Evolutionary conservation across 2,888 invertebrate species (phyloP).

Genomic region (Temnothorax unifasciatus): DNA sequence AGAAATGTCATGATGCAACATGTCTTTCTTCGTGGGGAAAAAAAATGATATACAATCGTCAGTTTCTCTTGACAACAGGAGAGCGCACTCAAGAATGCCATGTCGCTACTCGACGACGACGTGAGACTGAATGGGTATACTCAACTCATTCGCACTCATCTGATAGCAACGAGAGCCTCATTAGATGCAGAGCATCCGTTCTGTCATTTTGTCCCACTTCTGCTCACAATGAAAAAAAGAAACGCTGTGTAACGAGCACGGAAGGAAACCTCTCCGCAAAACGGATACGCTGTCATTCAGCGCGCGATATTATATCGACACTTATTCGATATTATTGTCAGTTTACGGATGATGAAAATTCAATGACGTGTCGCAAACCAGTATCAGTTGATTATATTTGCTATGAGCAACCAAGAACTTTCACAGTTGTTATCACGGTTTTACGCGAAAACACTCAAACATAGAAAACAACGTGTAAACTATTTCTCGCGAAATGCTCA

Average conservation of each 20-base stretch:
- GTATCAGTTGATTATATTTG: slow-evolving; percentile 37
- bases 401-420: slow-evolving; percentile 31
- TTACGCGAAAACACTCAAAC: slow-evolving; percentile 23
- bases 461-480: slow-evolving; percentile 12
- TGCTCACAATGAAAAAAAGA: slow-evolving; percentile 41
- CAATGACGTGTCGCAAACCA: slow-evolving; percentile 28
- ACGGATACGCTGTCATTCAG: slow-evolving; percentile 33
- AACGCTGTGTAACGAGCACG: slow-evolving; percentile 63
- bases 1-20: neutral
- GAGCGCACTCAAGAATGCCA: slow-evolving; percentile 55
- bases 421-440: slow-evolving; percentile 22
- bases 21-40: neutral
- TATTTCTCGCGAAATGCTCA: slow-evolving; percentile 9
- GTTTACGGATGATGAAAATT: slow-evolving; percentile 49
- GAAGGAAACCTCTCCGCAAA: slow-evolving; percentile 48
- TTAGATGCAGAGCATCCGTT: slow-evolving; percentile 65
- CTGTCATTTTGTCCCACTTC: slow-evolving; percentile 51
- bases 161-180: slow-evolving; percentile 70
- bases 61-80: slow-evolving; percentile 40
- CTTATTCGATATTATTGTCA: slow-evolving; percentile 59
- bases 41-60: neutral
- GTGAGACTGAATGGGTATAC: slow-evolving; percentile 64
- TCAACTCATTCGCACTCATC: slow-evolving; percentile 67
- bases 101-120: slow-evolving; percentile 47
- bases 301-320: slow-evolving; percentile 60